phyloP scores from a whole-genome alignment of 1,140 invertebrate genomes.

The Macrotrachela quadricornifera region DNA sequence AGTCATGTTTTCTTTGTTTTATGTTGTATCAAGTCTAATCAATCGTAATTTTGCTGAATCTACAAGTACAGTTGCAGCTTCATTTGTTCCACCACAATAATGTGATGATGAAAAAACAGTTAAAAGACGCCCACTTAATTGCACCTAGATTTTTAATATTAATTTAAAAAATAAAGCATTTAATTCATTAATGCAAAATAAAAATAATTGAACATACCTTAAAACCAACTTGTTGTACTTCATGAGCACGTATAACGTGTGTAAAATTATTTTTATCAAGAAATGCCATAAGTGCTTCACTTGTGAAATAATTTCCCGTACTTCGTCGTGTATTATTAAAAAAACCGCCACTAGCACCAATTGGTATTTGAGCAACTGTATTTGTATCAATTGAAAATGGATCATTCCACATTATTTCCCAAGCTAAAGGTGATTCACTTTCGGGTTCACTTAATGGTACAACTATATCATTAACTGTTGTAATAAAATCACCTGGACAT shows the following conservation, averaged over 20 bases:
- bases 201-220: constrained; percentile 31
- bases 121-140: constrained; percentile 40
- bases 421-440: constrained; percentile 39
- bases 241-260: constrained; percentile 48
- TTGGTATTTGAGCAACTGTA: neutral
- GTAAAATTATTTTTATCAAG: constrained; percentile 40
- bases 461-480: constrained; percentile 6
- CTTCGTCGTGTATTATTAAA: constrained; percentile 42
- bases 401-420: constrained; percentile 58
- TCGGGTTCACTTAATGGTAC: constrained; percentile 8
- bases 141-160: constrained; percentile 25
- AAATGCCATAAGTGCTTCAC: constrained; percentile 42
- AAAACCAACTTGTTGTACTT: constrained; percentile 46
- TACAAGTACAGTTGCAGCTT: constrained; percentile 43
- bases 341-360: constrained; percentile 40
- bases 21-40: constrained; percentile 36
- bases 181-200: no score
- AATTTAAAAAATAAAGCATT: no score
- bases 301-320: constrained; percentile 48
- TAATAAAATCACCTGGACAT: constrained; percentile 22
- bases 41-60: constrained; percentile 35
- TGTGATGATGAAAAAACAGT: constrained; percentile 46
- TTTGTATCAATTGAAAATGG: constrained; percentile 37
- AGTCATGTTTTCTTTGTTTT: no score
- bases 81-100: constrained; percentile 43